These are phyloP conservation scores for Procapra przewalskii DNA, from an alignment of 2,113 vertebrate species.

Conservation along the genomic window DNA sequence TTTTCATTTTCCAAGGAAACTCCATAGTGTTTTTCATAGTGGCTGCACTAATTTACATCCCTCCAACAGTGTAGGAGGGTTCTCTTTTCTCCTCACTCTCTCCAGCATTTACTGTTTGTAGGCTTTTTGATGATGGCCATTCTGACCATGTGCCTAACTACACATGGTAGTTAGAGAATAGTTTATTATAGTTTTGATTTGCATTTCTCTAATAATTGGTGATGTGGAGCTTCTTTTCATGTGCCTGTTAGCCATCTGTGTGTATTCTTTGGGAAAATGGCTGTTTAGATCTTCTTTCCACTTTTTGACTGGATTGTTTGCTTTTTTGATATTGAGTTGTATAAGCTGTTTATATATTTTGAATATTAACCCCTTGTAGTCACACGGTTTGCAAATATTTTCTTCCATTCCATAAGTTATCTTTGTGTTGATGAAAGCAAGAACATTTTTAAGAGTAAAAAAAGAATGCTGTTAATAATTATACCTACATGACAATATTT, in stretches of 20 bases:
- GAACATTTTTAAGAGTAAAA: not conserved
- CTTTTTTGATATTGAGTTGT: not conserved
- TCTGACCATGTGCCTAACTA: not conserved
- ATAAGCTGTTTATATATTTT: not conserved
- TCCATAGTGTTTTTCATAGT: not conserved
- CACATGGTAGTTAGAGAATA: not conserved
- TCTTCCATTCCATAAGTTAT: not conserved
- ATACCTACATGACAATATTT: not conserved
- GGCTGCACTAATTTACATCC: not conserved
- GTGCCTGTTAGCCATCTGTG: not conserved
- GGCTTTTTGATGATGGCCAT: not conserved
- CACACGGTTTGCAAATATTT: not conserved
- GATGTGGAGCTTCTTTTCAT: not conserved
- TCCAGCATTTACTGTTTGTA: not conserved
- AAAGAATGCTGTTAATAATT: not conserved
- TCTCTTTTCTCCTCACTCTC: not conserved
- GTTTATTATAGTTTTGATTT: not conserved
- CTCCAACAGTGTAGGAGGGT: not conserved
- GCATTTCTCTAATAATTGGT: not conserved
- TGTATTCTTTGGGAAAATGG: not conserved
- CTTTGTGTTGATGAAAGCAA: not conserved
- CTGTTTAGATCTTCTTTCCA: not conserved
- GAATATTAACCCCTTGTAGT: not conserved
- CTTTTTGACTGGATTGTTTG: not conserved
- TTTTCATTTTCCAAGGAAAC: not conserved